Base-by-base conservation (phyloP, 2,113 vertebrate species). In the Notothenia rossii region DNA sequence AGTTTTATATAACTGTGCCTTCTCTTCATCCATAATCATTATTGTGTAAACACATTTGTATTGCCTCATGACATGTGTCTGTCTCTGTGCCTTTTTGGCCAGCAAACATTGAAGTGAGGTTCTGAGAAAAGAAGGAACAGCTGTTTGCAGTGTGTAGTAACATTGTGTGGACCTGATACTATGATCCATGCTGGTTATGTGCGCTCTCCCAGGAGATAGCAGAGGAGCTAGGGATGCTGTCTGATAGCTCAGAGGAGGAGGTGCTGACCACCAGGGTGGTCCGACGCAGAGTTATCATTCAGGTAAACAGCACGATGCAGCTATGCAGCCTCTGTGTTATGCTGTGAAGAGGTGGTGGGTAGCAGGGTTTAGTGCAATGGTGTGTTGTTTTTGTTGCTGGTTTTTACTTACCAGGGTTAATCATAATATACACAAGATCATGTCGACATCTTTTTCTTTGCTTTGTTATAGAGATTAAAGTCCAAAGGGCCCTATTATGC, bases 211-310 rank as follows among this genome's bases (percentile, higher is more conserved):
- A 99, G 98, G 97, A 98, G 89, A 90, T 99, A 95, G 94, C 94
- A 79, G 94, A 96, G 91, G 96, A 98, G 88, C 94, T 99, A 95
- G 97, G 98, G 18, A 88, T 89, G 90, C 95, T 97, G 94, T 96
- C 97, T 91, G 94, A 92, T 94, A 98, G 97, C 95, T 98, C 97
- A 15, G 98, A 99, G 92, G 98, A 99, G 1, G 96, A 98, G 78
- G 95, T 96, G 88, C 92, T 99, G 89, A 99, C 97, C 63, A 99
- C 98, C 95, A 96, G 98, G 93, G 96, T 99, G 84, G 84, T 99
- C 87, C 97, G 96, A 70, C 97, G 98, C 53, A 96, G 97, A 88
- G 96, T 99, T 75, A 97, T 99, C 81, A 98, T 99, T 70, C 97
- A 99, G 98, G 98, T 99, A 99, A 94, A 84, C 25, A 5, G 71